phyloP scores from a whole-genome alignment of 2,113 vertebrate species.

The Lanius collurio region DNA sequence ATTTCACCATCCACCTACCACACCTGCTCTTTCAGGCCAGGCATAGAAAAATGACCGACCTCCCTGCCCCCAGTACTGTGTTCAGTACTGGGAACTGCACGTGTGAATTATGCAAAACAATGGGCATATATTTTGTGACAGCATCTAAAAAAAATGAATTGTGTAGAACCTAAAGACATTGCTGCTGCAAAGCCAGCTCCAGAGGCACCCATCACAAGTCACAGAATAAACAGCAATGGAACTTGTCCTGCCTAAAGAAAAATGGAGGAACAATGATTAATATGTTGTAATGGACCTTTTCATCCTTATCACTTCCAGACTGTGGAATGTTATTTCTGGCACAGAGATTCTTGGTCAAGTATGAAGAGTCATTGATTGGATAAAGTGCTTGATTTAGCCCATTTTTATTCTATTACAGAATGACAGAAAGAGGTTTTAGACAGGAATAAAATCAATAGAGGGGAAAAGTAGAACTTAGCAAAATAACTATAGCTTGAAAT shows the following conservation, averaged over 20 bases:
- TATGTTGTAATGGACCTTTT: slow-evolving; percentile 45
- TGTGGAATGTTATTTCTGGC: slow-evolving; percentile 68
- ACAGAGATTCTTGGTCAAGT: slow-evolving; percentile 57
- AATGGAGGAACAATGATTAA: slow-evolving; percentile 51
- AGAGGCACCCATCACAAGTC: slow-evolving; percentile 38
- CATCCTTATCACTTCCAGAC: slow-evolving; percentile 60
- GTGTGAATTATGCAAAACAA: background rate
- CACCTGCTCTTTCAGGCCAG: background rate
- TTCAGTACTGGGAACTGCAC: background rate
- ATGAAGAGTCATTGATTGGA: slow-evolving; percentile 59
- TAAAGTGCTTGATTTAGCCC: slow-evolving; percentile 63
- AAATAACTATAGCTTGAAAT: slow-evolving; percentile 5
- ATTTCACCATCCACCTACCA: background rate
- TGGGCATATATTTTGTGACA: background rate
- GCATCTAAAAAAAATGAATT: background rate
- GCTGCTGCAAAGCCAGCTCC: slow-evolving; percentile 1
- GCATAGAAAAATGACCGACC: background rate
- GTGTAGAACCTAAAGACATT: background rate
- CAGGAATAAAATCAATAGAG: slow-evolving; percentile 58
- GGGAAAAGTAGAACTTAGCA: slow-evolving; percentile 9
- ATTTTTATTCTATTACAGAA: slow-evolving; percentile 63
- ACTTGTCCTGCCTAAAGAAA: slow-evolving; percentile 41
- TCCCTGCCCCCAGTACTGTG: background rate
- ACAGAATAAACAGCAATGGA: slow-evolving; percentile 33
- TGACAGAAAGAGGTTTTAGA: slow-evolving; percentile 53